Conservation (phyloP, 2,888 invertebrate genomes). For the Kuschelorhynchus macadamiae region DNA sequence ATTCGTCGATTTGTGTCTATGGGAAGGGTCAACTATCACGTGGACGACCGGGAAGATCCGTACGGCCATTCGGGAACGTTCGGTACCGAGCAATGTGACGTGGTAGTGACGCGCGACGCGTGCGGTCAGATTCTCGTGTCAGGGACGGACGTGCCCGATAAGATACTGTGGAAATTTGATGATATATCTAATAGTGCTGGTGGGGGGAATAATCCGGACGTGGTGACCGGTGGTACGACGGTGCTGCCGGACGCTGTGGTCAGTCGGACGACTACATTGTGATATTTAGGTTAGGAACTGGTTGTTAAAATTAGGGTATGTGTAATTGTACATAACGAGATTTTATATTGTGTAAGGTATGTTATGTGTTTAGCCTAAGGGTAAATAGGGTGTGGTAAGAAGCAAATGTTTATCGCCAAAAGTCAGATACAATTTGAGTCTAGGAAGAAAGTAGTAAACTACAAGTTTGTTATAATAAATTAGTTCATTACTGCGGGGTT, state of each 20-base stretch:
- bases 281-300: conserved; percentile 58
- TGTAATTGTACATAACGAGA: conserved; percentile 17
- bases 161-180: conserved; percentile 68
- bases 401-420: no score
- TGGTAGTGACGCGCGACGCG: conserved; percentile 37
- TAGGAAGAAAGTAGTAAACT: no score
- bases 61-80: conserved; percentile 32
- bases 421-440: no score
- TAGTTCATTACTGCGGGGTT: no score
- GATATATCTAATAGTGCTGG: conserved; percentile 67
- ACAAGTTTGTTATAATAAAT: no score
- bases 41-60: conserved; percentile 28
- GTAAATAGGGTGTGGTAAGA: no score
- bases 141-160: conserved; percentile 75
- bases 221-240: conserved; percentile 59
- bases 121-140: conserved; percentile 37
- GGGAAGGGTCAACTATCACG: conserved; percentile 41
- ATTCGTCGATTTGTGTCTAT: conserved; percentile 41
- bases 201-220: conserved; percentile 68
- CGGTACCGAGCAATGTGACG: conserved; percentile 32
- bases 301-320: conserved; percentile 1
- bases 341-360: conserved; percentile 5
- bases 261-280: conserved; percentile 68
- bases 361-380: not conserved
- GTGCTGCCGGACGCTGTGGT: conserved; percentile 65